Evolutionary conservation across 2,888 invertebrate species (phyloP).

Genomic region (Nasonovia ribisnigri): DNA sequence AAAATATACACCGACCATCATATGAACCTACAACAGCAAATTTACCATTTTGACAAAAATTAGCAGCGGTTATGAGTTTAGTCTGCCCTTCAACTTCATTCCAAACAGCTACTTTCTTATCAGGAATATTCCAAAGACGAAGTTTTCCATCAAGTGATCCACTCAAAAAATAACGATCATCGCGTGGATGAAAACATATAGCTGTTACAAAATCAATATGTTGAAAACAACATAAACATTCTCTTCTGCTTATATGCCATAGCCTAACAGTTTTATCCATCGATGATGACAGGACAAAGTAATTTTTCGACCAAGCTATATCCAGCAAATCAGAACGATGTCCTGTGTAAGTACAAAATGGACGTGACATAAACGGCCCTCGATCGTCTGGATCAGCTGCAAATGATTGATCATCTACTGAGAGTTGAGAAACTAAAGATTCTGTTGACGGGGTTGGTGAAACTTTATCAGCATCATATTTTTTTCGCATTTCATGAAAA

Average conservation of each 20-base stretch:
- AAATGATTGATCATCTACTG: conserved; percentile 74
- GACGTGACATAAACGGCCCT: conserved; percentile 86
- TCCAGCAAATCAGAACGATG: conserved; percentile 97
- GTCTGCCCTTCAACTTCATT: conserved; percentile 96
- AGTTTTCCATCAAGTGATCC: conserved; percentile 98
- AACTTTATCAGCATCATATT: conserved; percentile 91
- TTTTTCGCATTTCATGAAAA: conserved; percentile 96
- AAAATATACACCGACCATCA: conserved; percentile 98
- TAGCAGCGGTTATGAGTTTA: conserved; percentile 95
- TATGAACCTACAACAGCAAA: conserved; percentile 98
- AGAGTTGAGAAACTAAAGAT: conserved; percentile 85
- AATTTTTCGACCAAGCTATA: conserved; percentile 99
- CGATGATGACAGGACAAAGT: conserved; percentile 96
- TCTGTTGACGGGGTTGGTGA: conserved; percentile 95
- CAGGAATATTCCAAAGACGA: conserved; percentile 99
- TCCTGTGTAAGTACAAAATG: conserved; percentile 93
- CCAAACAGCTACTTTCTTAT: conserved; percentile 98
- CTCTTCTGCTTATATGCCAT: conserved; percentile 97
- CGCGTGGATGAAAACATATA: conserved; percentile 96
- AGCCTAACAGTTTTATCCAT: conserved; percentile 98
- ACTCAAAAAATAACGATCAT: conserved; percentile 92
- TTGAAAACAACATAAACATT: conserved; percentile 98
- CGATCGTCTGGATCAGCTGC: conserved; percentile 73
- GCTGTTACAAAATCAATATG: conserved; percentile 99
- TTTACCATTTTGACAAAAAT: conserved; percentile 95